Base-by-base conservation (phyloP, 2,888 invertebrate genomes). In the Colostygia pectinataria region DNA sequence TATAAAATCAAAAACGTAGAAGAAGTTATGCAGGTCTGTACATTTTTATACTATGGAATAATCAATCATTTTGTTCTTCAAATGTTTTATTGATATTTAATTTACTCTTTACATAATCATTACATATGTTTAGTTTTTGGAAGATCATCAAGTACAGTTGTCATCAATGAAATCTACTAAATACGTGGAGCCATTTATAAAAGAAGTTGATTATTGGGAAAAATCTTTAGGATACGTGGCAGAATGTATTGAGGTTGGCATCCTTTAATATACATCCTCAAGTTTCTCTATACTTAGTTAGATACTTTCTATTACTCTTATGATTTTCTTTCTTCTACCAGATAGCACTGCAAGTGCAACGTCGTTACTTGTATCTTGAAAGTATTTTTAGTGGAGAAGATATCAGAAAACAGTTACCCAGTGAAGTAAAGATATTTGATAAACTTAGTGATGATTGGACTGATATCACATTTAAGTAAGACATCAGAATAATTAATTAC, bases 311-410 rank as follows among this genome's bases (percentile, higher is more conserved):
- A n/a, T n/a, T n/a, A n/a, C n/a, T n/a, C n/a, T n/a, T n/a, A n/a
- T n/a, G n/a, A n/a, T n/a, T n/a, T n/a, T n/a, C n/a, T n/a, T n/a
- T 13, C 6, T 20, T 5, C 33, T 6, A 33, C 28, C 58, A 91
- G 86, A 91, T 91, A 68, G 91, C 94, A 12, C 86, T 97, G n/a
- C 91, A 92, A 68, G 96, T 97, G 0, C 98, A 98, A 83, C 91
- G 95, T 15, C 94, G 95, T 57, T 98, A 96, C 92, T 86, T 97
- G 55, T 97, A 97, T 77, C 88, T 97, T 33, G 97, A 97, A 92
- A 97, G 94, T 73, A 97, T 97, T 74, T 97, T 97, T 83, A 89
- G 91, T 56, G 96, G 96, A 0, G 97, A 97, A 79, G 97, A 97
- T 74, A 97, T 97, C 48, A 91, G 95, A 51, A 95, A 94, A 63